Evolutionary conservation across 2,797 vertebrate species (phyloP).

Genomic region (Bucorvus abyssinicus): DNA sequence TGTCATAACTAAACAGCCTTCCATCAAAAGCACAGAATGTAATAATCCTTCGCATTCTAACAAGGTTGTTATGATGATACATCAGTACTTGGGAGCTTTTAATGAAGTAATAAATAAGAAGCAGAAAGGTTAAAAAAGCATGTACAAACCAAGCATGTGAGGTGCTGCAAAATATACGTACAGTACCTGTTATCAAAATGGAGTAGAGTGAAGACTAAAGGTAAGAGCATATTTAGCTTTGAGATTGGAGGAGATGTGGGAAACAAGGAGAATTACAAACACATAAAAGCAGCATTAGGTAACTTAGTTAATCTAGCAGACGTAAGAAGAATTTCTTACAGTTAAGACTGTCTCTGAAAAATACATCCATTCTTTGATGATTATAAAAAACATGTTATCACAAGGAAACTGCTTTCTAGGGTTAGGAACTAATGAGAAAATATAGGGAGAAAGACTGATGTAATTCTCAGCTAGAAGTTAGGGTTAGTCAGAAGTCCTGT

Average conservation of each 20-base stretch:
- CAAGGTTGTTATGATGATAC: not conserved
- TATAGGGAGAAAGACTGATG: fast-evolving
- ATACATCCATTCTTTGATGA: not conserved
- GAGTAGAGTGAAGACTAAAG: not conserved
- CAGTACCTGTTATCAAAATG: not conserved
- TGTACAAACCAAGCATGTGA: not conserved
- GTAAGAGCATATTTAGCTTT: not conserved
- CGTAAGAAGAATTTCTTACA: not conserved
- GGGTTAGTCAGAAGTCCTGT: not conserved
- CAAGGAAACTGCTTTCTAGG: not conserved
- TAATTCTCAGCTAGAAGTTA: not conserved
- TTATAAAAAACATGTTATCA: not conserved
- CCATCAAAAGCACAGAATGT: not conserved
- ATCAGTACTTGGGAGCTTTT: not conserved
- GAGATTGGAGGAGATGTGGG: not conserved
- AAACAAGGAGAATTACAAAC: not conserved
- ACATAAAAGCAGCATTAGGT: not conserved
- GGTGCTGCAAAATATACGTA: not conserved
- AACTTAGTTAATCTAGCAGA: not conserved
- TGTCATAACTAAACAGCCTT: not conserved
- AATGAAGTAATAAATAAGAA: not conserved
- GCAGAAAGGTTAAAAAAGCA: not conserved
- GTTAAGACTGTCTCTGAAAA: not conserved
- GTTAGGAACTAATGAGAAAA: not conserved
- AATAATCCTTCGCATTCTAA: not conserved